A percentile compares a stretch with the other conserved stretches of the same genome.
phyloP scores from a whole-genome alignment of 2,113 vertebrate species.

The Varanus komodoensis region DNA sequence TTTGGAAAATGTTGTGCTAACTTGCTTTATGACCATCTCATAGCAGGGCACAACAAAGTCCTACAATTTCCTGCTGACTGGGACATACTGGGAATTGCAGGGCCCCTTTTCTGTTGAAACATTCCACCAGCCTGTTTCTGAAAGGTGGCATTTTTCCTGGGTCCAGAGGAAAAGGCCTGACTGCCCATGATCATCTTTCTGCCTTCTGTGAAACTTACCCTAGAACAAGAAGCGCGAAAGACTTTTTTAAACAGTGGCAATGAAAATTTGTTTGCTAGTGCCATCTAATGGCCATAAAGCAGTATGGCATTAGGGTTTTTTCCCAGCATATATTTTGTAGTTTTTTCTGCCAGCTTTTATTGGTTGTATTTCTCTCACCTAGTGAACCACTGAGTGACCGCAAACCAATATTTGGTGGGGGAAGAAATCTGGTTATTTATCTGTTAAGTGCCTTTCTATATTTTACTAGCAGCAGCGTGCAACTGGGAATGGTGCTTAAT shows the following conservation, averaged over 20 bases:
- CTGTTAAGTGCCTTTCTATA: not conserved
- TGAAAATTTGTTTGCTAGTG: slow-evolving; percentile 13
- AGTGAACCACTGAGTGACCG: not conserved
- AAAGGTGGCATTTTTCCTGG: not conserved
- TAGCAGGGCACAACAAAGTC: too few relatives aligned
- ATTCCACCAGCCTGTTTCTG: not conserved
- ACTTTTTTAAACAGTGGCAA: accelerated
- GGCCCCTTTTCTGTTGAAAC: too few relatives aligned
- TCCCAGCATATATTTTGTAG: not conserved
- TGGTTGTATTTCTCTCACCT: not conserved
- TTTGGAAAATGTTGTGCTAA: not conserved
- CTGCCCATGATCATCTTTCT: not conserved
- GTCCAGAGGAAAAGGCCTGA: not conserved
- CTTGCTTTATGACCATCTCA: too few relatives aligned
- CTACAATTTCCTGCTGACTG: too few relatives aligned
- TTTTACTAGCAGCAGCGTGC: not conserved
- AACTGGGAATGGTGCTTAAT: not conserved
- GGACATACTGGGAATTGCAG: too few relatives aligned
- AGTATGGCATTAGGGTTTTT: not conserved
- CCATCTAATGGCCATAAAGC: not conserved
- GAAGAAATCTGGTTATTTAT: not conserved
- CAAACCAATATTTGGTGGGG: not conserved
- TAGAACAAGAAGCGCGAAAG: accelerated
- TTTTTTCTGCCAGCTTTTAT: not conserved
- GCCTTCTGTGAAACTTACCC: not conserved